Evolutionary conservation across 1,140 invertebrate species (phyloP).

Genomic region (Coenobita brevimanus): DNA sequence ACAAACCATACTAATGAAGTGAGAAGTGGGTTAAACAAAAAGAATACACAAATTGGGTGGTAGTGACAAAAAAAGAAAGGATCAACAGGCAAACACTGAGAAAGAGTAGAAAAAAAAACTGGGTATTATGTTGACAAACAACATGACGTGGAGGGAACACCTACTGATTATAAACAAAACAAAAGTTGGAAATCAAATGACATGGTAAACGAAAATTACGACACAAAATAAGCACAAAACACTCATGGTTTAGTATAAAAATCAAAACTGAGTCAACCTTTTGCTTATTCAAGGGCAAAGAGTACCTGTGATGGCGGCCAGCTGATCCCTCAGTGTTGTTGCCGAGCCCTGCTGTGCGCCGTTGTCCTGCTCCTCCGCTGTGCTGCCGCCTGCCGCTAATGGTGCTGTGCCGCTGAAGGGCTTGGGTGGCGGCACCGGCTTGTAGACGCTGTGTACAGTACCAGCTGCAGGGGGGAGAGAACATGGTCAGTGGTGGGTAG

Average conservation of each 20-base stretch:
- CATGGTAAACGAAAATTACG: too few relatives aligned
- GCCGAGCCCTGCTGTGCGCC: neutral
- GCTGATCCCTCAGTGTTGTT: conserved; percentile 14
- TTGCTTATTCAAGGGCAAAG: too few relatives aligned
- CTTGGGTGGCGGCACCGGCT: conserved; percentile 44
- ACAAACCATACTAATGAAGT: too few relatives aligned
- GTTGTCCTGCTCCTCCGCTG: neutral
- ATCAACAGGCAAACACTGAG: neutral
- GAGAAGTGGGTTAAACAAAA: neutral
- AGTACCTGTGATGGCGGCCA: conserved; percentile 25
- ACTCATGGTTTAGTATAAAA: too few relatives aligned
- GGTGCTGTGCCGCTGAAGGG: conserved; percentile 9
- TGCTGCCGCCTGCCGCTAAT: neutral
- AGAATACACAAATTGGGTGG: neutral
- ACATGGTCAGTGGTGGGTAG: neutral
- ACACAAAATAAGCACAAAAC: too few relatives aligned
- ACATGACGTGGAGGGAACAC: too few relatives aligned
- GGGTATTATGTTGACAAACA: neutral
- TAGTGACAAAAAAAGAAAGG: neutral
- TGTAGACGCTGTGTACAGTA: conserved; percentile 28
- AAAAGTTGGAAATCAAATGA: too few relatives aligned
- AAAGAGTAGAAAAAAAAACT: neutral
- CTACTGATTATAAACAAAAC: too few relatives aligned
- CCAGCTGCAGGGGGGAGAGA: conserved; percentile 3
- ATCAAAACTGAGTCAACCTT: too few relatives aligned